A percentile compares a stretch with the other conserved stretches of the same genome.
Evolutionary conservation across 2,888 invertebrate species (phyloP).

Genomic region (Archaeoteleia sp.): DNA sequence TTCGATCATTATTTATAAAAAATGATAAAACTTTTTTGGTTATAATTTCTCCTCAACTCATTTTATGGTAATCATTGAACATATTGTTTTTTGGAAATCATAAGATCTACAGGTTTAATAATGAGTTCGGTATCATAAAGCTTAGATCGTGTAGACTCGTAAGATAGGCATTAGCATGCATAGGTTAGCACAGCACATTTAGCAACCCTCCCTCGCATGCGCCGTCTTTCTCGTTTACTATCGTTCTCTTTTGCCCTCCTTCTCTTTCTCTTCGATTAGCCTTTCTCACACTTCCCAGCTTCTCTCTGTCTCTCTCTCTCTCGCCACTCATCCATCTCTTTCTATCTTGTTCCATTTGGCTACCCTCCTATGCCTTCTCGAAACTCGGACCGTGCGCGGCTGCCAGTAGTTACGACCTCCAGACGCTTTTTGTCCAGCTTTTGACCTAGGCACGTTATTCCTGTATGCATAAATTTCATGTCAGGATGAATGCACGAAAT

Average conservation of each 20-base stretch:
- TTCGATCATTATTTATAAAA: no score
- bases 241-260: constrained; percentile 14
- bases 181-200: constrained; percentile 67
- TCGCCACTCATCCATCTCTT: constrained; percentile 20
- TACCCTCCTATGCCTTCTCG: constrained; percentile 13
- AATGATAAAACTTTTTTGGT: constrained; percentile 21
- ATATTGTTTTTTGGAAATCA: constrained; percentile 24
- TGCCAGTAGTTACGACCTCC: constrained; percentile 50
- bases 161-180: constrained; percentile 71
- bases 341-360: constrained; percentile 29
- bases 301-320: constrained; percentile 35
- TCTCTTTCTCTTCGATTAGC: constrained; percentile 32
- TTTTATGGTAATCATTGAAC: no score
- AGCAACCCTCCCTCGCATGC: constrained; percentile 51
- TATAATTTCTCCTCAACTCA: no score
- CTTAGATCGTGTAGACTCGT: constrained; percentile 60
- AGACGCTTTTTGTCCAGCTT: constrained; percentile 56
- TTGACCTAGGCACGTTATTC: constrained; percentile 51
- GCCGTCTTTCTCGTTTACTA: constrained; percentile 27
- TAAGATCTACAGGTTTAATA: constrained; percentile 61
- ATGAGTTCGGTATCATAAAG: constrained; percentile 59
- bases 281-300: constrained; percentile 41
- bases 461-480: constrained; percentile 61
- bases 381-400: constrained; percentile 41
- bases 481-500: constrained; percentile 48